These are phyloP conservation scores for Intellagama lesueurii DNA, from an alignment of 2,797 vertebrate species.

Conservation along the genomic window DNA sequence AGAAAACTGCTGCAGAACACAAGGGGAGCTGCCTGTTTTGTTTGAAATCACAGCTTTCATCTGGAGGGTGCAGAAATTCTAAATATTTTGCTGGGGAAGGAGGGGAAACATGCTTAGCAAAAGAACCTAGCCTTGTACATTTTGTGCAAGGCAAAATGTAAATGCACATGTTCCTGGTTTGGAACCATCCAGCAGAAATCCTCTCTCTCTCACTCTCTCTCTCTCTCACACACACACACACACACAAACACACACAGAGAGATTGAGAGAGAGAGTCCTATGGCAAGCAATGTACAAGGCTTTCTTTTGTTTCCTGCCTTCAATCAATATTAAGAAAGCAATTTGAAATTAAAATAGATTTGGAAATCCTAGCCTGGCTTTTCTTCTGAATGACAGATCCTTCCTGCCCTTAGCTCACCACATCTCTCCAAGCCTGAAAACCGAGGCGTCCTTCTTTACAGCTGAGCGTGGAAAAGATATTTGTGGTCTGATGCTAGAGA, in stretches of 20 bases:
- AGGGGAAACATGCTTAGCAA: constrained; percentile 50
- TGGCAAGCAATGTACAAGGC: background rate
- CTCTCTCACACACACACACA: background rate
- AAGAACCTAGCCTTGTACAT: constrained; percentile 54
- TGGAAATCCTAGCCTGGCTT: constrained; percentile 46
- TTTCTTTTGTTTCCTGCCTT: background rate
- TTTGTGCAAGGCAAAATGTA: constrained; percentile 56
- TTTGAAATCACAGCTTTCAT: constrained; percentile 47
- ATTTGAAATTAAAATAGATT: constrained; percentile 54
- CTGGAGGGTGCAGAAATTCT: constrained; percentile 31
- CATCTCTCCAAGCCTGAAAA: constrained; percentile 61
- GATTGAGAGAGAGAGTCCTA: too few species aligned
- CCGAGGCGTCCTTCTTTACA: constrained; percentile 68
- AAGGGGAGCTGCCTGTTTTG: constrained; percentile 29
- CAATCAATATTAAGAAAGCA: constrained; percentile 27
- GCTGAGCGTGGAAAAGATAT: constrained; percentile 66
- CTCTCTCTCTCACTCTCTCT: background rate
- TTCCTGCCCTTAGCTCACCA: constrained; percentile 65
- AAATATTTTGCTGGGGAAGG: constrained; percentile 8
- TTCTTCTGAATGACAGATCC: constrained; percentile 64
- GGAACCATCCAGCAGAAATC: constrained; percentile 46
- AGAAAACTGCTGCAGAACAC: background rate
- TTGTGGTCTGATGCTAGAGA: constrained; percentile 61
- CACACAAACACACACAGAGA: too few species aligned
- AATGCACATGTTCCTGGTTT: constrained; percentile 50